A percentile compares a stretch with the other conserved stretches of the same genome.
Evolutionary conservation across 2,113 vertebrate genomes (phyloP).

Genomic region (Dicaeum eximium): DNA sequence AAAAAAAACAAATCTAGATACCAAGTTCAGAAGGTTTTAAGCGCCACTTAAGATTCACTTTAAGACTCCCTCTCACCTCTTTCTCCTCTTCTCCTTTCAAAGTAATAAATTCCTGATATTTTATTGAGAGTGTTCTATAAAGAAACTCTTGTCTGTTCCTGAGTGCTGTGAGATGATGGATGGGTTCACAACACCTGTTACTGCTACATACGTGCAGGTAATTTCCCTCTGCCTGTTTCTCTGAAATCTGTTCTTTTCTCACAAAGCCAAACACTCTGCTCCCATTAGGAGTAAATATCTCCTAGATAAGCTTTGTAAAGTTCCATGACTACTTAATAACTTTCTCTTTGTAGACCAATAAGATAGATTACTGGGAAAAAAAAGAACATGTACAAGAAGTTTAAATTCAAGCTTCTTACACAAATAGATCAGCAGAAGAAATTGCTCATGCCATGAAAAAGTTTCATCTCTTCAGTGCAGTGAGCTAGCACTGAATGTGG

Average conservation of each 20-base stretch:
- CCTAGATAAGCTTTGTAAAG: slow-evolving; percentile 74
- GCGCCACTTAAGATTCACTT: neutral
- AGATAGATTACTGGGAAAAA: neutral
- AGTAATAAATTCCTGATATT: neutral
- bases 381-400: neutral
- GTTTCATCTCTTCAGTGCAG: neutral
- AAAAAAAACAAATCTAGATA: neutral
- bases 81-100: neutral
- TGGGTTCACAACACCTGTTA: slow-evolving; percentile 68
- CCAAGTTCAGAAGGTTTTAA: neutral
- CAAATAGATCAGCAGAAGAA: neutral
- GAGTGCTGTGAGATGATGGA: neutral
- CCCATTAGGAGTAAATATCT: slow-evolving; percentile 54
- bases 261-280: slow-evolving; percentile 56
- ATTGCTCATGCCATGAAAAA: neutral
- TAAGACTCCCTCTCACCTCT: neutral
- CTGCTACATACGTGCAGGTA: neutral
- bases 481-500: neutral
- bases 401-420: neutral
- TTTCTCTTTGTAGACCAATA: slow-evolving; percentile 36
- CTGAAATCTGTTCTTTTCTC: slow-evolving; percentile 78
- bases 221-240: slow-evolving; percentile 50
- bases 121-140: neutral
- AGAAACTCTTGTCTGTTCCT: neutral
- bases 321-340: slow-evolving; percentile 64